A percentile compares a stretch with the other conserved stretches of the same genome.
Conservation (phyloP, 2,888 invertebrate species). For the Microctonus hyperodae region DNA sequence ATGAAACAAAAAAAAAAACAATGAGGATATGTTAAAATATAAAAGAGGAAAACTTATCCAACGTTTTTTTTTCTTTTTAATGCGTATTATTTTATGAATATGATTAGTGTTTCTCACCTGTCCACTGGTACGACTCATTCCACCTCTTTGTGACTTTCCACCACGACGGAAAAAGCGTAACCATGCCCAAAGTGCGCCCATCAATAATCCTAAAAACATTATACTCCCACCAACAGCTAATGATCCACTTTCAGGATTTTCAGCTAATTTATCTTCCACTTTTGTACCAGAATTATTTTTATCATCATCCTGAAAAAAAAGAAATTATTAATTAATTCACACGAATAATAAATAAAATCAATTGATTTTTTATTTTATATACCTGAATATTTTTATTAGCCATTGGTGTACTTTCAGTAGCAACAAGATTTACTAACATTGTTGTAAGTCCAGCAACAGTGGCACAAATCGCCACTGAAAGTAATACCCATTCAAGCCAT, state of each 20-base stretch:
- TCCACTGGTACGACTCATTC: conserved; percentile 55
- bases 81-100: conserved; percentile 12
- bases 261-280: conserved; percentile 36
- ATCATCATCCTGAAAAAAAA: conserved; percentile 21
- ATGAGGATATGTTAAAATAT: no score
- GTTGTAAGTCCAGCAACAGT: conserved; percentile 56
- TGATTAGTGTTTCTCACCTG: conserved; percentile 51
- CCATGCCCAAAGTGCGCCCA: conserved; percentile 56
- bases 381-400: conserved; percentile 25
- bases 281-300: conserved; percentile 19
- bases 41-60: no score
- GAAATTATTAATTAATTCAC: neutral
- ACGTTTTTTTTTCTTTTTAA: no score
- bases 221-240: conserved; percentile 55
- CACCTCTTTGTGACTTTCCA: conserved; percentile 57
- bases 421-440: conserved; percentile 53
- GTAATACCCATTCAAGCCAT: conserved; percentile 59
- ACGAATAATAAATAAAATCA: neutral
- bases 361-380: neutral
- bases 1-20: neutral
- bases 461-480: conserved; percentile 55
- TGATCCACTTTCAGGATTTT: conserved; percentile 48
- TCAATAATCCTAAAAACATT: conserved; percentile 52
- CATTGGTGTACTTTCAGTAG: conserved; percentile 39
- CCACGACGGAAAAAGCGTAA: conserved; percentile 54